Percentiles rank a stretch among this genome's conserved stretches.
Conservation (phyloP, 2,888 invertebrate genomes). For the Camptogramma bilineatum region DNA sequence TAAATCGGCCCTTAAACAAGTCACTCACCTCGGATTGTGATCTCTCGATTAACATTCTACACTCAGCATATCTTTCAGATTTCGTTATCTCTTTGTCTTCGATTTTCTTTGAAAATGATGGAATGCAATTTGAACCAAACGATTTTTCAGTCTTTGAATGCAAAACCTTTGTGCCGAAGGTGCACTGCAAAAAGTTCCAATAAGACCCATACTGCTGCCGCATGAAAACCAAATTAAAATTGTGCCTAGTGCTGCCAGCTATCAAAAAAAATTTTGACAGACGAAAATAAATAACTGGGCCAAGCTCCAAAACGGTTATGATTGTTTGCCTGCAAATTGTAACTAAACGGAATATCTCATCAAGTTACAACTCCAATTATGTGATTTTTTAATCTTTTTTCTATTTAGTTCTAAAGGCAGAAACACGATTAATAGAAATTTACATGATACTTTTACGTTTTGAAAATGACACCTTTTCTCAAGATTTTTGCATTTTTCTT, state of each 20-base stretch:
- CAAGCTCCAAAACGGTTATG: no score
- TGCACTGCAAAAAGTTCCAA: conserved; percentile 53
- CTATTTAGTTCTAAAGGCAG: no score
- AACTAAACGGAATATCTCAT: no score
- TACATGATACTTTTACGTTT: no score
- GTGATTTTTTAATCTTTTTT: no score
- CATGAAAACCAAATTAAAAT: conserved; percentile 53
- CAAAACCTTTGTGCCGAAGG: conserved; percentile 55
- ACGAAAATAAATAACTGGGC: background rate
- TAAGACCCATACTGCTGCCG: conserved; percentile 52
- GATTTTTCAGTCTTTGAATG: conserved; percentile 42
- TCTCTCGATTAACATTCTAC: conserved; percentile 12
- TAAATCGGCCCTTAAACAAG: no score
- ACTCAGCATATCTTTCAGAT: conserved; percentile 15
- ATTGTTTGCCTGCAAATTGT: no score
- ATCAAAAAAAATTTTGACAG: background rate
- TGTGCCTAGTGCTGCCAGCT: conserved; percentile 43
- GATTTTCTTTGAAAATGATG: conserved; percentile 23
- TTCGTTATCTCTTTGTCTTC: conserved; percentile 30
- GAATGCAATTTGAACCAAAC: conserved; percentile 33
- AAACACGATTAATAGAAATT: no score
- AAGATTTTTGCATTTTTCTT: no score
- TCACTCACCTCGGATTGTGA: conserved; percentile 7
- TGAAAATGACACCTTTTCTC: no score
- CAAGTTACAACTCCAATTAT: no score